phyloP scores from a whole-genome alignment of 1,140 invertebrate genomes.

The Phenacoccus solenopsis region DNA sequence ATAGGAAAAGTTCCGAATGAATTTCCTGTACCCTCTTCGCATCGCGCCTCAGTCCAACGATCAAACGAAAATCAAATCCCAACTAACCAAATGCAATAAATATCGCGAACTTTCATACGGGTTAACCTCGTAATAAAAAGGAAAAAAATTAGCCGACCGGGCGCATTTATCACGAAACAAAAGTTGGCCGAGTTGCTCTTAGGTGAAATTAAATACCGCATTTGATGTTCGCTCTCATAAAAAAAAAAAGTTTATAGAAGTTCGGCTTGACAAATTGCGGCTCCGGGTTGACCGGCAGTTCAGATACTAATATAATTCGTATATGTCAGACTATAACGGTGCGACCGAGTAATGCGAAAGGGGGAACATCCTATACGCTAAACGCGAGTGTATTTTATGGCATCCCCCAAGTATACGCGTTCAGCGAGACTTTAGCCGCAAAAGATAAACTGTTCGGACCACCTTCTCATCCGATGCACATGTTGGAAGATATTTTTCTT shows the following conservation, averaged over 20 bases:
- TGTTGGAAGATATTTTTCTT: constrained; percentile 12
- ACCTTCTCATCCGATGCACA: constrained; percentile 12
- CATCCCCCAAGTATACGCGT: not conserved
- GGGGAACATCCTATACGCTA: too few species aligned
- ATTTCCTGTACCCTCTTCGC: too few species aligned
- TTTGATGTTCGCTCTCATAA: constrained; percentile 11
- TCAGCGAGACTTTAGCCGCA: not conserved
- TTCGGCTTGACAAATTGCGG: constrained; percentile 8
- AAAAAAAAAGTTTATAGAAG: constrained; percentile 14
- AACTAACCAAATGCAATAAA: too few species aligned
- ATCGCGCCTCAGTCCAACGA: too few species aligned
- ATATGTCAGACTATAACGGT: constrained; percentile 9
- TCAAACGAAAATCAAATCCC: too few species aligned
- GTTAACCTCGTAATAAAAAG: too few species aligned
- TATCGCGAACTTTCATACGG: too few species aligned
- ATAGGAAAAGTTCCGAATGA: too few species aligned
- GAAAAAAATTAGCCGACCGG: not conserved
- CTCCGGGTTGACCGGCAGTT: constrained; percentile 9
- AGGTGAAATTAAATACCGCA: constrained; percentile 17
- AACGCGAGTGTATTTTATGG: constrained; percentile 17
- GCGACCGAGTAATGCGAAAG: not conserved
- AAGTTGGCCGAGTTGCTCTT: not conserved
- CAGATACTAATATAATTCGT: constrained; percentile 15
- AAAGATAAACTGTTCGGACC: constrained; percentile 6
- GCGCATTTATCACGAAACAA: constrained; percentile 7